Base-by-base conservation (phyloP, 2,888 invertebrate species). In the Molanna angustata region DNA sequence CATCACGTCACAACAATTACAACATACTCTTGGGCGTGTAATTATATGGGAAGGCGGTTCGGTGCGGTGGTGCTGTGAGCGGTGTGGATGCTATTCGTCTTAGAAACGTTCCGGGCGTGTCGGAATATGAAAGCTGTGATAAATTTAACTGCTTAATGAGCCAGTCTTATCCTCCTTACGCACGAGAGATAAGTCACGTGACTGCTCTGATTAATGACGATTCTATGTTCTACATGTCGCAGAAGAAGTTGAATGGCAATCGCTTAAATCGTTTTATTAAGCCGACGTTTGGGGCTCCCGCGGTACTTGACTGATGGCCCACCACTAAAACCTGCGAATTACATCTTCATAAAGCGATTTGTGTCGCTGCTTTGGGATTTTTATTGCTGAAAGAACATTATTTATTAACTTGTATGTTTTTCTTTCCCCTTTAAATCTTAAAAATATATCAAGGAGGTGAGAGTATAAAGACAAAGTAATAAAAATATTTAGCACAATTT, bases 61-160 rank as follows among this genome's bases (percentile, higher is more conserved):
- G 41, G 21, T 6, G 14, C 16, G 14, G 21, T 14, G 3, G 17
- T 4, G 4, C 3, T 20, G 9, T 4, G 43, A 31, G 43, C 41
- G 19, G 20, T 11, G 20, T 21, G 41, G 20, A 13, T 41, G 41
- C 20, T 19, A 41, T 41, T 21, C 41, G 41, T 41, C 41, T 41
- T 41, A 22, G 43, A 21, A 43, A 49, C 42, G 49, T 49, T 43
- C 41, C 35, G 56, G 57, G 57, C 57, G 57, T 54, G 57, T 41
- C 54, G 48, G 53, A 52, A 57, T 57, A 57, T 54, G 56, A 56
- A 53, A 49, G 46, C 50, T 45, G 49, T 49, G 57, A 57, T 54
- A 57, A 57, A 57, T 54, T 52, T 52, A 54, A 57, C 54, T 54
- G 57, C 57, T 52, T 57, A 57, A 57, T 57, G 57, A 57, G 57